Evolutionary conservation across 2,888 invertebrate genomes (phyloP), one percentile per base, ranked within the genome.

Genomic region (Mesoligia furuncula): DNA sequence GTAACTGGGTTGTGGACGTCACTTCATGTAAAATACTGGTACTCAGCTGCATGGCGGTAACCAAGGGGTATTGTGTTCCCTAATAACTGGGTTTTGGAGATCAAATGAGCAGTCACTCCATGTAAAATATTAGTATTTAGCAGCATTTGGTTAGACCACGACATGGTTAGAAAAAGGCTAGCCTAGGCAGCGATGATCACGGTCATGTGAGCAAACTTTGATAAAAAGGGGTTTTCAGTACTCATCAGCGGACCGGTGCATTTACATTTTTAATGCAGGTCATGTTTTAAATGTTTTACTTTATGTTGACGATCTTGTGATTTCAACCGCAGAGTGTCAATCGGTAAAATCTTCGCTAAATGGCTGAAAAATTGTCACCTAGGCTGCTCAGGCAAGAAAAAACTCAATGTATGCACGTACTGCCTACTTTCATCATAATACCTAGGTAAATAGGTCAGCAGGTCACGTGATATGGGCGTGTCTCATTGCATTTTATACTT

Each of bases 391-490:
- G 11, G 3, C 15, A 2, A 31, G 27, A 48, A 48, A 27, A 62
- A 62, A 27, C 24, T 27, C 17, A 24, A 69, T 31, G 20, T 36
- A 65, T 61, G 48, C 77, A 51, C 11, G 24, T 17, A 51, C n/a
- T 24, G 48, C 24, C 80, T 65, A 80, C 64, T 59, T 69, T 75
- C 27, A 69, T 54, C 69, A 42, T 17, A 36, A 24, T 68, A 80
- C 61, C 27, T 75, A 65, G 81, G 80, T 65, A 69, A 80, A 51
- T 69, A 27, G 81, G 81, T 59, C 64, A 75, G 8, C 45, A 2
- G 69, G 81, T 80, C 79, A 4, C 20, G 7, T 17, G 39, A 20
- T 31, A 51, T 61, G 39, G 80, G 80, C 68, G 79, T 69, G 68
- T 24, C 57, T 57, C 48, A 17, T 17, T 80, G 81, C 69, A 69